Conservation (phyloP, 2,797 vertebrate genomes). For the Esox lucius region DNA sequence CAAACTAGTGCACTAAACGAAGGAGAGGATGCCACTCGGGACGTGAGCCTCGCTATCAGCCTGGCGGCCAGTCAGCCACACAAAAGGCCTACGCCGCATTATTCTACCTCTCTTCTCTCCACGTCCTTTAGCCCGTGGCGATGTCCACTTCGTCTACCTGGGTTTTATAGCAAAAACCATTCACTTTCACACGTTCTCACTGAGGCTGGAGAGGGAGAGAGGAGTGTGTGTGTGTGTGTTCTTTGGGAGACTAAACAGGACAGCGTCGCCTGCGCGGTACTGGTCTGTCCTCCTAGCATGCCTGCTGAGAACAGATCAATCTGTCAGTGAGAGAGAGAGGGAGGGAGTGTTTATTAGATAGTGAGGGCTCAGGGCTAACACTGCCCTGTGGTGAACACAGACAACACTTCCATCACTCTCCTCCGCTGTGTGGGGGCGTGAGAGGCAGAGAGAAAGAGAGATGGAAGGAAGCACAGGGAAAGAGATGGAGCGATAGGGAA, state of each 20-base stretch:
- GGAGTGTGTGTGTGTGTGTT: background rate
- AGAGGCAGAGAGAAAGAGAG: background rate
- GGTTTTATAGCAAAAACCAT: background rate
- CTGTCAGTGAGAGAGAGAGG: background rate
- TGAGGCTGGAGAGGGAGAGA: background rate
- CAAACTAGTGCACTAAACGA: background rate
- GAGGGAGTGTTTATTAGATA: background rate
- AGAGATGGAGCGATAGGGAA: background rate
- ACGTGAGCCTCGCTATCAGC: background rate
- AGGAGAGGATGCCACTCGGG: background rate
- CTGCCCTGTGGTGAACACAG: background rate
- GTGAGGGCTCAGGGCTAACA: background rate
- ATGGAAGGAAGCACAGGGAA: background rate
- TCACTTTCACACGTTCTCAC: background rate
- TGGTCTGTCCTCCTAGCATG: background rate
- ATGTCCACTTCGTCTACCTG: background rate
- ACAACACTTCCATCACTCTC: background rate
- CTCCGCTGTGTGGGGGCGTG: background rate
- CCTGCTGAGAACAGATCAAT: background rate
- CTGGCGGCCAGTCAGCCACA: background rate
- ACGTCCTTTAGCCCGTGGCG: background rate
- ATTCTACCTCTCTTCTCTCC: background rate
- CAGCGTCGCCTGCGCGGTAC: background rate
- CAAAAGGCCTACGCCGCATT: background rate
- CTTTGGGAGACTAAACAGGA: background rate